Base-by-base conservation (phyloP, 1,140 invertebrate genomes). In the Formica selysi region DNA sequence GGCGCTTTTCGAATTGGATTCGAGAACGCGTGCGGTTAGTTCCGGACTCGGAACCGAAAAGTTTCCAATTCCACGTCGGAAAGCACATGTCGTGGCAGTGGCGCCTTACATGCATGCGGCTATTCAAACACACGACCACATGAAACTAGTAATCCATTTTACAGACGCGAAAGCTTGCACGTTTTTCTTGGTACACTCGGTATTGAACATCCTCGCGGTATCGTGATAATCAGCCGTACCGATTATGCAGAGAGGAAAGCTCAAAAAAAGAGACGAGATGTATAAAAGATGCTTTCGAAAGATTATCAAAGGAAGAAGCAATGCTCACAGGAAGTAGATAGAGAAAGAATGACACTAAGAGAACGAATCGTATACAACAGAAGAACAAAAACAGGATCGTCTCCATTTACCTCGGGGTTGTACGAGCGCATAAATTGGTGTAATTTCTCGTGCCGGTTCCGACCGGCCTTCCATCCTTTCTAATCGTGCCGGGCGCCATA, bases 381-480 rank as follows among this genome's bases (percentile, higher is more conserved):
- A 10, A 5, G 22, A 13, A 36, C 3, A 10, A 6, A n/a, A 16
- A 26, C 26, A 38, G 29, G 10, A 71, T 81, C 78, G 78, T 81
- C 78, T 81, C 78, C 78, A 41, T 85, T 84, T 76, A 74, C 38
- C 67, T 11, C 70, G 65, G 61, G 44, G 57, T 84, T 78, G 74
- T 61, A 70, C 80, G 85, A 90, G 48, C 79, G 91, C 91, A 92
- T 91, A 92, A 94, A 92, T 91, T 93, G 89, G 84, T 79, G 92
- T 91, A 93, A 93, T 92, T 92, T 91, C 89, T 90, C 86, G 87
- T 87, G 78, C 84, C 76, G 85, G 71, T 76, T 59, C 32, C 80
- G 73, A 90, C 86, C 85, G 78, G 70, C 87, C 85, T 81, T 78
- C 85, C 87, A 85, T 87, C 88, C 78, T 90, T 86, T 85, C 89